Evolutionary conservation across 2,888 invertebrate genomes (phyloP), one percentile per base, ranked within the genome.

Genomic region (Ptilodon capucinus): DNA sequence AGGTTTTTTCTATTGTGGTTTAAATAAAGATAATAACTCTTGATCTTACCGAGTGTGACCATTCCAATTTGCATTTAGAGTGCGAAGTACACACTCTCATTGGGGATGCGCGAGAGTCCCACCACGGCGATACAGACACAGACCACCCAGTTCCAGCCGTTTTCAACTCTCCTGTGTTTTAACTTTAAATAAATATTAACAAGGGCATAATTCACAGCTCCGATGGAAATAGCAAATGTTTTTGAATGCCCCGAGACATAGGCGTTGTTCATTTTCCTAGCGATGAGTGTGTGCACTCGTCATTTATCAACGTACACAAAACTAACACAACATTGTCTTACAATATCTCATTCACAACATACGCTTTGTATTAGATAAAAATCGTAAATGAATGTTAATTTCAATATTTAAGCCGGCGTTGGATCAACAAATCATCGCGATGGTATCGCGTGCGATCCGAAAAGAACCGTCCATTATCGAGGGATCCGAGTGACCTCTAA

Each of bases 391-490:
- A 86, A 84, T 83, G 82, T 85, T 87, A 86, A 87, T 88, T 87
- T 86, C 87, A 89, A 87, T 87, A 86, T 86, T 86, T 86, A 84
- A 85, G 81, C 81, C 57, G 79, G 83, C 76, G 74, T 83, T 80
- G 77, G 80, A 81, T 86, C 87, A 83, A 90, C 89, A 89, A 89
- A 90, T 89, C 87, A 90, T 85, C 80, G 79, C 79, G 88, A 86
- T 87, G 63, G 72, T 86, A 87, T 87, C 86, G 84, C 81, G 76
- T 77, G 81, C 80, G 81, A 83, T 81, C 79, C 78, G 76, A 78
- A 86, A 86, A 85, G 79, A 86, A 78, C 81, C 80, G 78, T 76
- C 78, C 66, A 86, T 87, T 89, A 89, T 77, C 76, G 73, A 70
- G 61, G 66, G 70, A 70, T 71, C 66, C 68, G 69, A 68, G 76